These are phyloP conservation scores for Adoxophyes honmai DNA, from an alignment of 1,140 invertebrate genomes.

Conservation along the genomic window DNA sequence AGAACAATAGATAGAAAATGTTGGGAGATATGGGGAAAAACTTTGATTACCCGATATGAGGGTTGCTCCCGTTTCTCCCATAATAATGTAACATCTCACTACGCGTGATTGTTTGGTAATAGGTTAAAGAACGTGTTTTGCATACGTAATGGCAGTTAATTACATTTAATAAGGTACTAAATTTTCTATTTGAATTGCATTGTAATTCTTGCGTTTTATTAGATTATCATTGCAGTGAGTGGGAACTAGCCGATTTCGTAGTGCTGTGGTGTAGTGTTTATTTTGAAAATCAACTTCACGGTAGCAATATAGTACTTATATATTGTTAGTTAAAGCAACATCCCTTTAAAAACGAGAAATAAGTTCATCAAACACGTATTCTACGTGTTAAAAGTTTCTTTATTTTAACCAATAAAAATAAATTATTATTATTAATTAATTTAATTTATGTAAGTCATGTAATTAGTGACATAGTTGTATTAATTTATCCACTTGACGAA, in stretches of 20 bases:
- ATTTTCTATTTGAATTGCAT: background rate
- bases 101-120: conserved; percentile 33
- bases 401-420: no score
- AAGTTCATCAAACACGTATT: no score
- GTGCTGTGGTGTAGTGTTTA: no score
- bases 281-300: no score
- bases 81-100: conserved; percentile 28
- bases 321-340: no score
- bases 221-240: background rate
- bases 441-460: no score
- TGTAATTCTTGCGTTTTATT: background rate
- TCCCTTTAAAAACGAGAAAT: no score
- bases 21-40: conserved; percentile 50
- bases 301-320: no score
- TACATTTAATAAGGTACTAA: background rate
- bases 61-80: conserved; percentile 31
- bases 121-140: background rate
- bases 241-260: background rate
- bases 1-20: conserved; percentile 71
- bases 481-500: no score
- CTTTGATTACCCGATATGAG: conserved; percentile 24
- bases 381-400: no score
- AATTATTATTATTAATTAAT: no score
- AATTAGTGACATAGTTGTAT: no score
- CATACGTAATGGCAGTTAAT: conserved; percentile 6